Evolutionary conservation across 2,888 invertebrate genomes (phyloP).

Genomic region (Apodemia mormo): DNA sequence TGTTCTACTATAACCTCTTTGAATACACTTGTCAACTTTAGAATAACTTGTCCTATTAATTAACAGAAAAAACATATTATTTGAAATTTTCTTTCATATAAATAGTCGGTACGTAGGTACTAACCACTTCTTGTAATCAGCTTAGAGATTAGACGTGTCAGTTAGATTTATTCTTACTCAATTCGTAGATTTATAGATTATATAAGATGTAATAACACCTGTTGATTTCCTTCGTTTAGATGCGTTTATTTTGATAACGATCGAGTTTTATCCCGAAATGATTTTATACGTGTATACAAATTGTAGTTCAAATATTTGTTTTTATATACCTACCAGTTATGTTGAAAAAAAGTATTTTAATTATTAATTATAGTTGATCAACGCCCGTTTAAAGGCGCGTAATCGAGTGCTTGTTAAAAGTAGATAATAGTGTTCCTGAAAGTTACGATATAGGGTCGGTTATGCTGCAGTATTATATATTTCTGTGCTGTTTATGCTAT

Average conservation of each 20-base stretch:
- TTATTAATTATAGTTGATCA: not conserved
- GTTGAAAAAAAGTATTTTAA: not conserved
- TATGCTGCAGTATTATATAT: slow-evolving; percentile 5
- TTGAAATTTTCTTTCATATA: slow-evolving; percentile 22
- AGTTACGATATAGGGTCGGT: not conserved
- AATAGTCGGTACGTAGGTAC: slow-evolving; percentile 32
- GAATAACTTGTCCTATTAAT: not conserved
- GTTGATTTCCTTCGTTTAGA: slow-evolving; percentile 64
- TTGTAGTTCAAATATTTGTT: slow-evolving; percentile 19
- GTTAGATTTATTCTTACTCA: slow-evolving; percentile 62
- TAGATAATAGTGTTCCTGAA: slow-evolving; percentile 14
- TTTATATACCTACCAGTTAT: slow-evolving; percentile 10
- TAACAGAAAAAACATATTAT: slow-evolving; percentile 20
- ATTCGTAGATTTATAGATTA: slow-evolving; percentile 55
- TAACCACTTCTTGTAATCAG: slow-evolving; percentile 35
- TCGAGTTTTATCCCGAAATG: slow-evolving; percentile 55
- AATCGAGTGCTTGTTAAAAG: not conserved
- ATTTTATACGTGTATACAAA: slow-evolving; percentile 41
- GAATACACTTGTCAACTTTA: not conserved
- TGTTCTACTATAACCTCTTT: not conserved
- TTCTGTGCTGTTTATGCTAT: not conserved
- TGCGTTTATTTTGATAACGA: slow-evolving; percentile 72
- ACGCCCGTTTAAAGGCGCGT: not conserved
- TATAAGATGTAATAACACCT: slow-evolving; percentile 44
- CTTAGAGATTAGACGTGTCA: slow-evolving; percentile 51